Base-by-base conservation (phyloP, 1,140 invertebrate species). In the Mamestra configurata region DNA sequence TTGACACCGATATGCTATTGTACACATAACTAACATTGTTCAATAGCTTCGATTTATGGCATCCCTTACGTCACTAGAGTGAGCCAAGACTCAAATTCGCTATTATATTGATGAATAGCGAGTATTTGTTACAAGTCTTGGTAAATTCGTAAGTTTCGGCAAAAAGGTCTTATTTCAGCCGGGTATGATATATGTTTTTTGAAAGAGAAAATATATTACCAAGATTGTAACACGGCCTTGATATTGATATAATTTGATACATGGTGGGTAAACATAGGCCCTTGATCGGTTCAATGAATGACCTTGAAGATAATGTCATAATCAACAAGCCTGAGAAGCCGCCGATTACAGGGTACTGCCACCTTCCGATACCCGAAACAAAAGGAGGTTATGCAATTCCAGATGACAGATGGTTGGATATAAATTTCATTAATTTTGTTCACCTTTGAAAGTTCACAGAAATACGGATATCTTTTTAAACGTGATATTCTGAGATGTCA, bases 1-100 rank as follows among this genome's bases (percentile, higher is more conserved):
- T 91, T 91, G 87, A 91, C 89, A 89, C 81, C 84, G 86, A 88
- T 89, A 84, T 78, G 73, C 84, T 82, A 88, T 88, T 88, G 87
- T 86, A 79, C 83, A 81, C 75, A 76, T 76, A 77, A 70, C 78
- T 80, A 70, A 82, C 71, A 83, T 82, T 83, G 82, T 82, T 80
- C 79, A 71, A 75, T 71, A 84, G 72, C 61, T 66, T 77, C 77
- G 83, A 87, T 85, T 88, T 85, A 86, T 81, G 85, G 73, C 18
- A 57, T 57, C 73, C 43, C 73, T 64, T 20, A 80, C 79, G 81
- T 81, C 80, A 80, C 80, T 64, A 77, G 73, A 68, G 35, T 18
- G 79, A 80, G 78, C 77, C 72, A 64, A 80, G 55, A 77, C 68
- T 79, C 79, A 79, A 77, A 79, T 77, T 82, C 66, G 70, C 77